Conservation (phyloP, 2,797 vertebrate genomes). For the Ctenosaura bakeri region DNA sequence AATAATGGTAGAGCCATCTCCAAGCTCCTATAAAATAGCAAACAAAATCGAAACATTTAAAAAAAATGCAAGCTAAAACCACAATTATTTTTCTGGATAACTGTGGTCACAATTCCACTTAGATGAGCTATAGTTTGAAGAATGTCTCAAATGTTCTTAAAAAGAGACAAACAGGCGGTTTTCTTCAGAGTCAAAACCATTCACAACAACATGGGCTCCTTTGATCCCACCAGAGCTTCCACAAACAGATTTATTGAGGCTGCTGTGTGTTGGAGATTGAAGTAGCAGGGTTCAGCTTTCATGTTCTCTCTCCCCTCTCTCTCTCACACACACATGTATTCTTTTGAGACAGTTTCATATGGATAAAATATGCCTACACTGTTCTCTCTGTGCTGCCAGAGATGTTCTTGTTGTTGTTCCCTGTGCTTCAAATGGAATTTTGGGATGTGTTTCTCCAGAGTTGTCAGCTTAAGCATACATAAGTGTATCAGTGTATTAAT, state of each 20-base stretch:
- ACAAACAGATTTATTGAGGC: conserved; percentile 32
- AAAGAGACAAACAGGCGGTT: conserved; percentile 29
- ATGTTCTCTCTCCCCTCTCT: not conserved
- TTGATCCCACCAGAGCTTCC: conserved; percentile 34
- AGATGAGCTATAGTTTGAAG: conserved; percentile 57
- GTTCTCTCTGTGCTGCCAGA: not conserved
- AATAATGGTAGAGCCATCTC: not conserved
- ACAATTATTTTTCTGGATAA: not conserved
- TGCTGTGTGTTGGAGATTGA: conserved; percentile 25
- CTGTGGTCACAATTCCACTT: conserved; percentile 44
- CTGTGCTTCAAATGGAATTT: not conserved
- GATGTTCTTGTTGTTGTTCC: too few species aligned
- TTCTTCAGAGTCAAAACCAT: conserved; percentile 40
- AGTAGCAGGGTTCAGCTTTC: conserved; percentile 10
- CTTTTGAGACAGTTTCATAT: not conserved
- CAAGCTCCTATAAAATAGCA: not conserved
- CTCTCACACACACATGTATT: too few species aligned
- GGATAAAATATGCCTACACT: not conserved
- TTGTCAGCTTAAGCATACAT: not conserved
- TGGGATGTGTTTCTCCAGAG: not conserved
- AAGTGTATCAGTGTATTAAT: not conserved
- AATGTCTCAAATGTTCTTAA: conserved; percentile 33
- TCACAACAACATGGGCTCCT: conserved; percentile 23
- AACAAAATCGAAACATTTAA: too few species aligned
- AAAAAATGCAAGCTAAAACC: not conserved